phyloP scores from a whole-genome alignment of 2,888 invertebrate species.

The Pherbina coryleti region DNA sequence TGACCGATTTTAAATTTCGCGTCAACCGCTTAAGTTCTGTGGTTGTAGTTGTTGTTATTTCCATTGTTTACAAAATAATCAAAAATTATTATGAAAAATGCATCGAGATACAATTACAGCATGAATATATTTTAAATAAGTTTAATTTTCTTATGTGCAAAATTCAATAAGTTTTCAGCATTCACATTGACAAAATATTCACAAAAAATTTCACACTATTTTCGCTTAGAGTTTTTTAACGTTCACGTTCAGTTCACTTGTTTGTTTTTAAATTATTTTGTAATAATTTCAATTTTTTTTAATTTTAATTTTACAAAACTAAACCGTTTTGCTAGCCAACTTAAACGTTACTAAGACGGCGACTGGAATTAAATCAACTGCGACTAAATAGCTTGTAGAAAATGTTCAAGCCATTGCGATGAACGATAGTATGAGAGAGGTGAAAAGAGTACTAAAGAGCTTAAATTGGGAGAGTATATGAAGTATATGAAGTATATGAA shows the following conservation, averaged over 20 bases:
- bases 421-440: background rate
- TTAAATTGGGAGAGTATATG: background rate
- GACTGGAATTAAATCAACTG: background rate
- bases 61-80: constrained; percentile 49
- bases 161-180: background rate
- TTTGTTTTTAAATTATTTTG: background rate
- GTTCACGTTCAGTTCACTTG: background rate
- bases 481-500: too few relatives aligned
- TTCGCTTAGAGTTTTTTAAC: too few relatives aligned
- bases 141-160: background rate
- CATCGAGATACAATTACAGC: background rate
- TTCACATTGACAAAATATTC: background rate
- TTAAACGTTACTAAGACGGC: constrained; percentile 23
- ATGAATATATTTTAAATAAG: background rate
- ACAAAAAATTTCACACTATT: too few relatives aligned
- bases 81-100: background rate
- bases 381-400: background rate
- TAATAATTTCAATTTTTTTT: background rate
- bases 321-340: constrained; percentile 11
- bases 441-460: background rate
- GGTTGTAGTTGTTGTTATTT: constrained; percentile 55
- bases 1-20: constrained; percentile 49
- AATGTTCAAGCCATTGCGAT: background rate
- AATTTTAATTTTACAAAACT: background rate
- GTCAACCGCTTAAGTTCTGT: constrained; percentile 49